phyloP scores from a whole-genome alignment of 2,797 vertebrate genomes.

The Danio kyathit region DNA sequence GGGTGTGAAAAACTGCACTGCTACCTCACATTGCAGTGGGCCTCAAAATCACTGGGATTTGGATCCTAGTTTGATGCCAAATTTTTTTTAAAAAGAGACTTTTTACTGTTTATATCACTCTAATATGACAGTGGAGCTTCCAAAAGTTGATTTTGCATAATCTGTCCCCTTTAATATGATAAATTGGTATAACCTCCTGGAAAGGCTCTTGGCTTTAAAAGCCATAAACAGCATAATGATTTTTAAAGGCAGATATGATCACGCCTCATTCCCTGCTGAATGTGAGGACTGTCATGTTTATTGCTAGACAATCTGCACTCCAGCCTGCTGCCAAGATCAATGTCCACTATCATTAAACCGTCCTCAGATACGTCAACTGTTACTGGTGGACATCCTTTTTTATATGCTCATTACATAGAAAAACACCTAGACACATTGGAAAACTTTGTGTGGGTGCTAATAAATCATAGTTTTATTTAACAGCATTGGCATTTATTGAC shows the following conservation, averaged over 20 bases:
- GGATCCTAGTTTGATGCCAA: too few species aligned
- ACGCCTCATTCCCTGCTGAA: not conserved
- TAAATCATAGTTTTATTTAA: too few species aligned
- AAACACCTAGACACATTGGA: not conserved
- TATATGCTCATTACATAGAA: too few species aligned
- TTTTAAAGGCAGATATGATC: not conserved
- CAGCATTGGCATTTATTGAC: too few species aligned
- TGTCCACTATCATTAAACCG: conserved; percentile 61
- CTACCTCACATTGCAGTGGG: too few species aligned
- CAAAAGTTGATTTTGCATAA: too few species aligned
- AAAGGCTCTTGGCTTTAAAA: conserved; percentile 18
- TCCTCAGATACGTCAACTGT: conserved; percentile 67
- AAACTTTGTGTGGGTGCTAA: too few species aligned
- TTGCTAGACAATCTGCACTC: not conserved
- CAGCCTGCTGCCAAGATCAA: conserved; percentile 7
- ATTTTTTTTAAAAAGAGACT: too few species aligned
- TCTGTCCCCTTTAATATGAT: not conserved
- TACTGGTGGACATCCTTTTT: not conserved
- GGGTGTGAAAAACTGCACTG: too few species aligned
- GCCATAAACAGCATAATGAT: not conserved
- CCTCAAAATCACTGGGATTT: too few species aligned
- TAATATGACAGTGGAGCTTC: too few species aligned
- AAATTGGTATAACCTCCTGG: not conserved
- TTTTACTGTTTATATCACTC: too few species aligned
- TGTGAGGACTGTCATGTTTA: not conserved